Percentiles rank a stretch among this genome's conserved stretches.
Conservation (phyloP, 2,113 vertebrate species). For the Sarotherodon lohbergeri region DNA sequence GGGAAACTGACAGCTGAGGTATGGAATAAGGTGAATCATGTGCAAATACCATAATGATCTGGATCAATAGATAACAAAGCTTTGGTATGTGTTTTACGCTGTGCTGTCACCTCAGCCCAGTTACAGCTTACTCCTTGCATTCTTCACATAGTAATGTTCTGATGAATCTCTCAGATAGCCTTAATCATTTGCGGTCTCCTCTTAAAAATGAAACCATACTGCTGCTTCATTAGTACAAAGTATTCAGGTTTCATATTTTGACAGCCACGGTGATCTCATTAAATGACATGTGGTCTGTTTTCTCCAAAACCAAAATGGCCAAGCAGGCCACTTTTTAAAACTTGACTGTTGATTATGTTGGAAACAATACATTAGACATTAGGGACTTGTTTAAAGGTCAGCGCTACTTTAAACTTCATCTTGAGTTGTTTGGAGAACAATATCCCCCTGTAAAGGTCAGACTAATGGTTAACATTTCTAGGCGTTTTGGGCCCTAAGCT, state of each 20-base stretch:
- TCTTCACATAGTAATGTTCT: neutral
- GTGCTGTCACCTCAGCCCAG: neutral
- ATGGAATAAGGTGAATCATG: neutral
- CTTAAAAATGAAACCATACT: neutral
- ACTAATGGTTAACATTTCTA: conserved; percentile 34
- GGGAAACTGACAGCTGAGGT: neutral
- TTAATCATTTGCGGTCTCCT: neutral
- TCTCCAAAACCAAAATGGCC: neutral
- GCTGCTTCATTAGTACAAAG: neutral
- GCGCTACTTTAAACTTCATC: conserved; percentile 14
- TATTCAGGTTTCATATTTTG: neutral
- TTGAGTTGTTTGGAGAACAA: conserved; percentile 2
- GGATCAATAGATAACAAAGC: neutral
- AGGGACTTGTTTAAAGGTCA: conserved; percentile 29
- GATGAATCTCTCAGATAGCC: neutral
- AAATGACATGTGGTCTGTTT: neutral
- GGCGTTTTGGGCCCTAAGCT: neutral
- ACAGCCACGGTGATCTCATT: neutral
- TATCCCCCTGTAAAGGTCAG: conserved; percentile 25
- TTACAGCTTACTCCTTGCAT: neutral
- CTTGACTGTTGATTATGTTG: neutral
- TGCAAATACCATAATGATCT: neutral
- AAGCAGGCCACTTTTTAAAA: neutral
- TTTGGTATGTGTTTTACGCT: neutral
- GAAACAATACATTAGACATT: neutral